A percentile compares a stretch with the other conserved stretches of the same genome.
Conservation (phyloP, 2,797 vertebrate genomes). For the Gastrophryne carolinensis region DNA sequence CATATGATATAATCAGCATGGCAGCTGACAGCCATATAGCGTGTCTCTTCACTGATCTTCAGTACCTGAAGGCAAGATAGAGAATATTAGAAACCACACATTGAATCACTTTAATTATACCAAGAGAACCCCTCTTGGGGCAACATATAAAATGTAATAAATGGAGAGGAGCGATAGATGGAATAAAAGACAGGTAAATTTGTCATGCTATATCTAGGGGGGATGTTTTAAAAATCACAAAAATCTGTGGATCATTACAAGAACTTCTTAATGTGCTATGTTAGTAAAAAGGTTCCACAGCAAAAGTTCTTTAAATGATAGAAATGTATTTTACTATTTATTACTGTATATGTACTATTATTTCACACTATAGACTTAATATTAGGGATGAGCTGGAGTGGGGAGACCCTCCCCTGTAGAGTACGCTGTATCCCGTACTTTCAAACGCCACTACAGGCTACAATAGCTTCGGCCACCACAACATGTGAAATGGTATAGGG, state of each 20-base stretch:
- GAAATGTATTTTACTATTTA: no score
- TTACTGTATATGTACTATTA: no score
- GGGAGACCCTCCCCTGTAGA: no score
- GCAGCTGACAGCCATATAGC: not conserved
- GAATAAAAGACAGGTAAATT: not conserved
- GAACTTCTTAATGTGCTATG: no score
- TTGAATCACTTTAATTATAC: not conserved
- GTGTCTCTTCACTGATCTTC: not conserved
- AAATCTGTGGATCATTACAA: not conserved
- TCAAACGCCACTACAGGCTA: no score
- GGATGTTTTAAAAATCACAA: not conserved
- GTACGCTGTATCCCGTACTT: no score
- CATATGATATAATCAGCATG: not conserved
- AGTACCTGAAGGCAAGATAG: not conserved
- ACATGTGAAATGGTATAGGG: no score
- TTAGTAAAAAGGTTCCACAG: no score
- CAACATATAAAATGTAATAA: not conserved
- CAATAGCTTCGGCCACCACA: no score
- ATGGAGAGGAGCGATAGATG: not conserved
- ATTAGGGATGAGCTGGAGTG: no score
- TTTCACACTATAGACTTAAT: no score
- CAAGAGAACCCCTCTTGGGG: not conserved
- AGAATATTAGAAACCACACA: not conserved
- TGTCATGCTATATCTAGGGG: not conserved
- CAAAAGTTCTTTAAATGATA: no score